Conservation (phyloP, 2,113 vertebrate genomes). For the Osmerus eperlanus region DNA sequence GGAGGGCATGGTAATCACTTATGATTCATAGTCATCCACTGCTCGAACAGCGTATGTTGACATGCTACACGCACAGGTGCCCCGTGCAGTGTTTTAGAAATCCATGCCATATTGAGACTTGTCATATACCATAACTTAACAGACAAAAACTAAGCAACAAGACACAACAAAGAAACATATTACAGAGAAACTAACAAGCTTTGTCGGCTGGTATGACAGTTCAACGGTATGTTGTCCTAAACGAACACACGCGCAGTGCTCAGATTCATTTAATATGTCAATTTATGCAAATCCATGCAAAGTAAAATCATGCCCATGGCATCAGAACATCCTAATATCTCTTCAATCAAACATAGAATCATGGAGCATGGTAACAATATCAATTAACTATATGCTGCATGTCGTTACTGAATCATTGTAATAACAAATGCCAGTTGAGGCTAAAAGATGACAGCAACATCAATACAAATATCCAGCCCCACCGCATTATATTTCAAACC, state of each 20-base stretch:
- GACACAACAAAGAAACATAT: no score
- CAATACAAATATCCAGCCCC: neutral
- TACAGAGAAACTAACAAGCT: no score
- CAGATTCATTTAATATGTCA: conserved; percentile 29
- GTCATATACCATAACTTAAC: no score
- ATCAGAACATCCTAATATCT: neutral
- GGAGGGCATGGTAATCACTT: conserved; percentile 10
- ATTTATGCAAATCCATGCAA: conserved; percentile 34
- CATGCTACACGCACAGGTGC: neutral
- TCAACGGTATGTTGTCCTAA: neutral
- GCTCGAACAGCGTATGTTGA: no score
- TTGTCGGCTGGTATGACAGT: neutral
- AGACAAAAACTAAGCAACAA: no score
- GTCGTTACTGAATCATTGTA: neutral
- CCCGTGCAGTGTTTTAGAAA: neutral
- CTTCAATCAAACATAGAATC: neutral
- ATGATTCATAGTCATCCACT: conserved; percentile 29
- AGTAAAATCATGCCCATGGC: conserved; percentile 13
- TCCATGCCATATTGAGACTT: neutral
- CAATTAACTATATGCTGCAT: neutral
- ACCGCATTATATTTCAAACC: neutral
- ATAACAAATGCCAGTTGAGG: neutral
- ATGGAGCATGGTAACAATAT: neutral
- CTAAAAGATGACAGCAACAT: neutral
- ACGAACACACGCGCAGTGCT: neutral